Evolutionary conservation across 1,140 invertebrate genomes (phyloP).

Genomic region (Chironomus tepperi): DNA sequence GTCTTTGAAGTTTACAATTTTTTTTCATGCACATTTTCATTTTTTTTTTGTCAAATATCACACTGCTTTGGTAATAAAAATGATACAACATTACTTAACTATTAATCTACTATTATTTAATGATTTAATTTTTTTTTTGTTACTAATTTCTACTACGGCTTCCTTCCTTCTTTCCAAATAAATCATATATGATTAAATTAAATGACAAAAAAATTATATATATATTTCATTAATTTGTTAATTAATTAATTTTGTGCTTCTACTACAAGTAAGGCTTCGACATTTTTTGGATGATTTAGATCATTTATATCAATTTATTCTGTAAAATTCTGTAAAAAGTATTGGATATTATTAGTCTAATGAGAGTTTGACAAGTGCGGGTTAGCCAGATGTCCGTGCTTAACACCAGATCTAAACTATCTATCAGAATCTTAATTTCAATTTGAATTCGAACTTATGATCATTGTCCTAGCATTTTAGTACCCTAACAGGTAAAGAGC

Average conservation of each 20-base stretch:
- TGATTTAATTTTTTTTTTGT: neutral
- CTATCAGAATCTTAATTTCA: too few relatives aligned
- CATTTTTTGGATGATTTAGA: too few relatives aligned
- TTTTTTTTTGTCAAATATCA: conserved; percentile 4
- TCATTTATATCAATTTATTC: too few relatives aligned
- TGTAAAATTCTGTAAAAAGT: too few relatives aligned
- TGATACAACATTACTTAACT: neutral
- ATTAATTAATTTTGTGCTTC: neutral
- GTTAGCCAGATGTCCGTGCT: too few relatives aligned
- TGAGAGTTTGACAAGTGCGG: too few relatives aligned
- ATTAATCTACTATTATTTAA: neutral
- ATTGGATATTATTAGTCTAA: too few relatives aligned
- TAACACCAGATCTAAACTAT: too few relatives aligned
- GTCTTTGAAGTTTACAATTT: neutral
- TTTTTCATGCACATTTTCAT: neutral
- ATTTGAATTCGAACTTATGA: too few relatives aligned
- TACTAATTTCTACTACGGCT: neutral
- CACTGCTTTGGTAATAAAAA: neutral
- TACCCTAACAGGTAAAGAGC: too few relatives aligned
- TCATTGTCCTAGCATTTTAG: too few relatives aligned
- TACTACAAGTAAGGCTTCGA: neutral
- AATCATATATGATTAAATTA: neutral
- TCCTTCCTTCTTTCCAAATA: neutral
- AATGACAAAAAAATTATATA: neutral
- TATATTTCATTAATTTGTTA: too few relatives aligned